A percentile compares a stretch with the other conserved stretches of the same genome.
Conservation (phyloP, 2,113 vertebrate genomes). For the Lamprotornis superbus region DNA sequence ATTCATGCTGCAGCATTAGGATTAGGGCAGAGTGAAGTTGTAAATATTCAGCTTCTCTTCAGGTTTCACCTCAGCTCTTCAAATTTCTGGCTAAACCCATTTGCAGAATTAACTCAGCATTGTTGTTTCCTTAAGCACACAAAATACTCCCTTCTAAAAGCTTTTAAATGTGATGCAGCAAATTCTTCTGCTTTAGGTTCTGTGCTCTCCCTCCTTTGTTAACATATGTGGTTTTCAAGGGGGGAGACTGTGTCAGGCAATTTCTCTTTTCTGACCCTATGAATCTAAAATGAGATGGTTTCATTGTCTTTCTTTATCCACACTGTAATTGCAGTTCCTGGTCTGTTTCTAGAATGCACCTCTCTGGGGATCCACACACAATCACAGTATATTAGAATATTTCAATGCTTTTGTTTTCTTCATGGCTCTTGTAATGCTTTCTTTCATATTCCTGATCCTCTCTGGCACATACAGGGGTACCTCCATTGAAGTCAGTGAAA, state of each 20-base stretch:
- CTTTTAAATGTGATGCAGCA: neutral
- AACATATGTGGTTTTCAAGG: neutral
- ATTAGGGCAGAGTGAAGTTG: constrained; percentile 41
- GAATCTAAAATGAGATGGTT: constrained; percentile 51
- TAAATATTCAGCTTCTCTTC: constrained; percentile 56
- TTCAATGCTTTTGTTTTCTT: constrained; percentile 30
- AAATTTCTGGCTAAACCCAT: constrained; percentile 17
- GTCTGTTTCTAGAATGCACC: constrained; percentile 18
- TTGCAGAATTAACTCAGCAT: constrained; percentile 19
- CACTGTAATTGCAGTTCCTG: constrained; percentile 33
- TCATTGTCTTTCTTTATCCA: constrained; percentile 38
- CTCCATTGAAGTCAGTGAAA: neutral
- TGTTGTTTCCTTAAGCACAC: neutral
- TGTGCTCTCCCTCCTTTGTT: neutral
- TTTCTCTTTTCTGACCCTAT: constrained; percentile 42
- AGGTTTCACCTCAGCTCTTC: constrained; percentile 46
- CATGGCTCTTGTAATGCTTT: neutral
- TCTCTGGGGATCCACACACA: neutral
- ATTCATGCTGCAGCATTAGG: constrained; percentile 48
- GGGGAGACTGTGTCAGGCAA: neutral
- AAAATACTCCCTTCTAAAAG: neutral
- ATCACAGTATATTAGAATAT: constrained; percentile 26
- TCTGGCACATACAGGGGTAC: neutral
- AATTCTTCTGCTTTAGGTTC: neutral
- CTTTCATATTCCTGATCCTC: neutral